Percentiles rank a stretch among this genome's conserved stretches.
Conservation (phyloP, 2,113 vertebrate genomes). For the Regulus satrapa region DNA sequence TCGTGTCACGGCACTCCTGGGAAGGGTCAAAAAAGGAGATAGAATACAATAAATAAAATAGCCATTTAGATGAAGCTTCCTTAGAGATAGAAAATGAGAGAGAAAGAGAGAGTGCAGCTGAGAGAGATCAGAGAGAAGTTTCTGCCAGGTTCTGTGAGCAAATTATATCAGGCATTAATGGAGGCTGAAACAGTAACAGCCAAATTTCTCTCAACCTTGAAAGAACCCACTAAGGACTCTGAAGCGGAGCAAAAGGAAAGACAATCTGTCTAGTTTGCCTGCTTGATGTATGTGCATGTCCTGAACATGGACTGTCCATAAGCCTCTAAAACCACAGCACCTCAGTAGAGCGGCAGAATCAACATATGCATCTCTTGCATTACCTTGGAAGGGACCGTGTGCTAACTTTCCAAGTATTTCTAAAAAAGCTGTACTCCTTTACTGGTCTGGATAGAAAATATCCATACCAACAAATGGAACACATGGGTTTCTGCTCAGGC, state of each 20-base stretch:
- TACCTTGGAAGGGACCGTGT: background rate
- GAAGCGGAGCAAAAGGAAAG: background rate
- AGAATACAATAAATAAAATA: background rate
- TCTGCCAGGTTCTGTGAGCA: background rate
- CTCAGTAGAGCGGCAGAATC: background rate
- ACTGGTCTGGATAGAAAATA: background rate
- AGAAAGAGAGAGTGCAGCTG: background rate
- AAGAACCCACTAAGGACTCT: slow-evolving; percentile 18
- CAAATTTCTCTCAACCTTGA: slow-evolving; percentile 11
- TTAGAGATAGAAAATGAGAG: background rate
- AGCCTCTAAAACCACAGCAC: slow-evolving; percentile 2
- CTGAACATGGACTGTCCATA: background rate
- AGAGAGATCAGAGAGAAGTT: background rate
- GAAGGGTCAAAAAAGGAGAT: background rate
- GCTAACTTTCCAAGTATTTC: background rate
- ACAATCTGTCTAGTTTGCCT: background rate
- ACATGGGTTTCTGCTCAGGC: background rate
- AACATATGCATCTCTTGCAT: background rate
- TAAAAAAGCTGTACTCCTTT: background rate
- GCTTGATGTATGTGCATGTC: background rate
- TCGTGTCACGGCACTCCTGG: background rate
- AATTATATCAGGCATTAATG: background rate
- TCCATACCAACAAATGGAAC: background rate
- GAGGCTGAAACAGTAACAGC: background rate
- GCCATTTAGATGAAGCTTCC: background rate